Conservation (phyloP, 2,113 vertebrate species). For the Capra hircus region DNA sequence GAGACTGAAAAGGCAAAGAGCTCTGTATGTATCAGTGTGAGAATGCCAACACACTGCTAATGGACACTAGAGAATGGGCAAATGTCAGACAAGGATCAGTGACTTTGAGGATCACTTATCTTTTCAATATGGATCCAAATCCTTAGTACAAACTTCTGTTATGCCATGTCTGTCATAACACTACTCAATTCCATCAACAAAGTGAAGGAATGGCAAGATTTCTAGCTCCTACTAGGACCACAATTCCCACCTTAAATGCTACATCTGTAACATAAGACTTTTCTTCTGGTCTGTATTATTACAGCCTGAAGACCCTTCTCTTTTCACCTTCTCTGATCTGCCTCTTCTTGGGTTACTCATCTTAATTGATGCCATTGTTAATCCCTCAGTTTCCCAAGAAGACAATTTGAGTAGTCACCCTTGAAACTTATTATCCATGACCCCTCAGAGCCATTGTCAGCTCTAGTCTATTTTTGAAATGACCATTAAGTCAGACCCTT, state of each 20-base stretch:
- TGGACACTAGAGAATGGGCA: slow-evolving; percentile 26
- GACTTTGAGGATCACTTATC: slow-evolving; percentile 65
- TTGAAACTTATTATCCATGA: background rate
- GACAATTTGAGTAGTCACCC: background rate
- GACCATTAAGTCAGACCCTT: background rate
- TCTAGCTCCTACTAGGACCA: background rate
- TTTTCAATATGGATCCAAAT: slow-evolving; percentile 66
- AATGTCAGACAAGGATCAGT: slow-evolving; percentile 62
- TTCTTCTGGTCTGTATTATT: background rate
- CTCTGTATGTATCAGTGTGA: background rate
- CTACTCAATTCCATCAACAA: slow-evolving; percentile 21
- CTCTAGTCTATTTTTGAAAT: background rate
- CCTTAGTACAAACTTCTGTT: slow-evolving; percentile 35
- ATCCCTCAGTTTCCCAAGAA: background rate
- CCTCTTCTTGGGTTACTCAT: background rate
- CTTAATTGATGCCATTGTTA: background rate
- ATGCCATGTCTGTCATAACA: slow-evolving; percentile 25
- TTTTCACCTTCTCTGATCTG: background rate
- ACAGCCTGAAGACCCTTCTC: background rate
- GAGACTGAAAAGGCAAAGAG: slow-evolving; percentile 40
- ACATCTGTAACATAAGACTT: background rate
- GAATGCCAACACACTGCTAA: slow-evolving; percentile 39
- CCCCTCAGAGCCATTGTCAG: background rate
- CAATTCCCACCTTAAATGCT: background rate
- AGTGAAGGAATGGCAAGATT: background rate